Percentiles rank a stretch among this genome's conserved stretches.
phyloP scores from a whole-genome alignment of 2,888 invertebrate species.

The Xestia ashworthii region DNA sequence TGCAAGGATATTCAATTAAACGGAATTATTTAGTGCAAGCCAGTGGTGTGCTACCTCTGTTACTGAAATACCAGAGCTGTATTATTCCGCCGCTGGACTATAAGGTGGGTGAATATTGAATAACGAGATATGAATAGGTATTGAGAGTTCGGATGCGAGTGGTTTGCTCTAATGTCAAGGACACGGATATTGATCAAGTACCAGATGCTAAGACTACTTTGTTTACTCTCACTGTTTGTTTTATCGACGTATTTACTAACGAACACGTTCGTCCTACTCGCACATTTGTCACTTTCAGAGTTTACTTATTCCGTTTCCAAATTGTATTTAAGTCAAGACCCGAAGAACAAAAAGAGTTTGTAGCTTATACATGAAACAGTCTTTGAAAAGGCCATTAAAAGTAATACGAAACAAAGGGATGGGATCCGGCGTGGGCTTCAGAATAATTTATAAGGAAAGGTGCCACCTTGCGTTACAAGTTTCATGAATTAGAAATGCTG shows the following conservation, averaged over 20 bases:
- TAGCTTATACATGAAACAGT: conserved; percentile 47
- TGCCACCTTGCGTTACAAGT: conserved; percentile 73
- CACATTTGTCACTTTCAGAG: conserved; percentile 32
- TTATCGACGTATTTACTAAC: conserved; percentile 52
- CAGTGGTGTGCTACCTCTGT: conserved; percentile 72
- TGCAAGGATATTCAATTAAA: conserved; percentile 72
- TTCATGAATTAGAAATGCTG: conserved; percentile 68
- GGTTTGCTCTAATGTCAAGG: conserved; percentile 86
- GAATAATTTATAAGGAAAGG: conserved; percentile 86
- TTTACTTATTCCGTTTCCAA: conserved; percentile 28
- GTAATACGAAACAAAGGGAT: conserved; percentile 81
- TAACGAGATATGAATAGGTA: conserved; percentile 77
- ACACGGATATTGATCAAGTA: conserved; percentile 86
- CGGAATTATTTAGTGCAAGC: conserved; percentile 73
- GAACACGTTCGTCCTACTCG: conserved; percentile 14
- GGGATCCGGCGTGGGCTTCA: conserved; percentile 73
- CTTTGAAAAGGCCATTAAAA: conserved; percentile 70
- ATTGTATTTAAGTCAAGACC: conserved; percentile 32
- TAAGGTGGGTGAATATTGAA: conserved; percentile 84
- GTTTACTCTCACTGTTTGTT: conserved; percentile 61
- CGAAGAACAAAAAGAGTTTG: conserved; percentile 14
- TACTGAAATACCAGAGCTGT: conserved; percentile 67
- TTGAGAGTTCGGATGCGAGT: conserved; percentile 72
- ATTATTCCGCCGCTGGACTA: conserved; percentile 56
- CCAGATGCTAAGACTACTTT: conserved; percentile 66